Evolutionary conservation across 2,888 invertebrate genomes (phyloP), one percentile per base, ranked within the genome.

Genomic region (Sericinus montela): DNA sequence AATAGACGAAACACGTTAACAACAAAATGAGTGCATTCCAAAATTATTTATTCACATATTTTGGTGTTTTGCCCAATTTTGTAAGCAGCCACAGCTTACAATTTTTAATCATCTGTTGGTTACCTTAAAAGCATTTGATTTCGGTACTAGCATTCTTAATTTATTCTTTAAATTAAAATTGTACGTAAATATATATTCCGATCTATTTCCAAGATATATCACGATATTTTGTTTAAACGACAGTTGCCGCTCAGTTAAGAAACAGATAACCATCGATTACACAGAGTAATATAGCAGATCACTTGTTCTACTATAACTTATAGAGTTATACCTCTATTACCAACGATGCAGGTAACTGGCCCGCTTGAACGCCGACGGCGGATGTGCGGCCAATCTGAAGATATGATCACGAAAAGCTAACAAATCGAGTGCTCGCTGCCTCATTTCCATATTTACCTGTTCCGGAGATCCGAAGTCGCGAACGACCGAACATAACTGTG

Each of bases 381-480:
- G 45, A 51, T 45, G 41, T 45, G 36, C 50, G 42, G 38, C 45
- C 45, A 50, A 50, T 45, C 36, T 15, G 23, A 16, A 36, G 50
- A 45, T 51, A 51, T 42, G 45, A 51, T 51, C 45, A 51, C 50
- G 45, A 45, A 46, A 45, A 42, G 50, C 50, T 42, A 51, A 51
- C 45, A 51, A 51, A 51, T 51, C 50, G 45, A 37, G 37, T 38
- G 41, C 38, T 45, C 41, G 41, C 29, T 41, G 40, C 35, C 45
- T 51, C 42, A 51, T 51, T 51, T 32, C 50, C 50, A 51, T 51
- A 51, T 51, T 37, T 51, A 51, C 50, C 45, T 46, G 50, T 45
- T 50, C 50, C 45, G 50, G 25, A 45, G 44, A 45, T 45, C 45
- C 45, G 45, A 45, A 19, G 40, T 35, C 39, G 44, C 35, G 29